phyloP scores from a whole-genome alignment of 2,888 invertebrate species.

The Perizoma flavofasciatum region DNA sequence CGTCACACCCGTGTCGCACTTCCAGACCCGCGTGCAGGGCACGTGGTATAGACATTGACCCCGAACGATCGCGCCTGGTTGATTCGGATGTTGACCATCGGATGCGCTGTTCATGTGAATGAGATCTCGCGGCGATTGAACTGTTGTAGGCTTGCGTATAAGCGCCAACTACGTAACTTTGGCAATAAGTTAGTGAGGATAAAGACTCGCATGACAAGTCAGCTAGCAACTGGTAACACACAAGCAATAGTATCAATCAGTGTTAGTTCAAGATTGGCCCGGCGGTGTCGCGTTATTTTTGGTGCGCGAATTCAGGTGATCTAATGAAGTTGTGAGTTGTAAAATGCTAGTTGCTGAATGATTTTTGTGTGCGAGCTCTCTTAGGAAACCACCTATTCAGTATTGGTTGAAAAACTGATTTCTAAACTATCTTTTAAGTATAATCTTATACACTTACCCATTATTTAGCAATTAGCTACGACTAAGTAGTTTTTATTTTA shows the following conservation, averaged over 20 bases:
- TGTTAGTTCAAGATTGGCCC: slow-evolving; percentile 3
- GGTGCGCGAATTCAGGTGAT: neutral
- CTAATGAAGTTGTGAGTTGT: slow-evolving; percentile 22
- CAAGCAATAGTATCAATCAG: slow-evolving; percentile 11
- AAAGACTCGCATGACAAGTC: slow-evolving; percentile 43
- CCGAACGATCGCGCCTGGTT: slow-evolving; percentile 17
- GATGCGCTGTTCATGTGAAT: slow-evolving; percentile 45
- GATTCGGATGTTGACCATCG: slow-evolving; percentile 13
- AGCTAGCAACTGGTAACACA: slow-evolving; percentile 13
- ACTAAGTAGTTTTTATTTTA: slow-evolving; percentile 65
- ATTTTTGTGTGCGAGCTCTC: slow-evolving; percentile 17
- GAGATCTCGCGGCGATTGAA: slow-evolving; percentile 56
- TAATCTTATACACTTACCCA: slow-evolving; percentile 72
- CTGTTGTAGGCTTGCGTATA: slow-evolving; percentile 43
- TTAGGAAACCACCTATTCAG: slow-evolving; percentile 67
- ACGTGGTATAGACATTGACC: slow-evolving; percentile 83
- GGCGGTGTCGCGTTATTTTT: slow-evolving; percentile 9
- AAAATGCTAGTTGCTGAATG: slow-evolving; percentile 22
- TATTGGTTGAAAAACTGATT: slow-evolving; percentile 76
- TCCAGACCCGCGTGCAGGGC: slow-evolving; percentile 86
- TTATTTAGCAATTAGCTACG: slow-evolving; percentile 68
- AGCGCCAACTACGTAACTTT: slow-evolving; percentile 63
- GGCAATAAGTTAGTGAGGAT: slow-evolving; percentile 74
- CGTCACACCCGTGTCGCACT: slow-evolving; percentile 86
- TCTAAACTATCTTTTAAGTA: slow-evolving; percentile 67